phyloP scores from a whole-genome alignment of 2,797 vertebrate genomes.

The Hydrocynus forskahlii region DNA sequence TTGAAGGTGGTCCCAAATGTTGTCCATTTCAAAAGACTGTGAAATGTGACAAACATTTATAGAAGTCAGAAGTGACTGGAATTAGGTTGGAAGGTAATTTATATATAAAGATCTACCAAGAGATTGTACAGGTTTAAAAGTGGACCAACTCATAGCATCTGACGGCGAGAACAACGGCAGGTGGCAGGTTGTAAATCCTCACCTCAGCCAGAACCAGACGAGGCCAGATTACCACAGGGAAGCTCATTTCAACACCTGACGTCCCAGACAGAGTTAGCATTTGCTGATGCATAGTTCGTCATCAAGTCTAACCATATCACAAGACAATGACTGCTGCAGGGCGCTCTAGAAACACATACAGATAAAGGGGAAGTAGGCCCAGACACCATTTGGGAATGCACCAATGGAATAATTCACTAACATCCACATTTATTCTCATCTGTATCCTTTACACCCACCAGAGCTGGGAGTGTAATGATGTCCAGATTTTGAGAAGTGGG shows the following conservation, averaged over 20 bases:
- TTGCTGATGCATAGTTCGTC: constrained; percentile 16
- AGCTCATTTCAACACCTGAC: constrained; percentile 33
- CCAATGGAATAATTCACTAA: neutral
- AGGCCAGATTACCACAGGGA: neutral
- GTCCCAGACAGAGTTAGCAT: constrained; percentile 10
- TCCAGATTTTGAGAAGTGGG: neutral
- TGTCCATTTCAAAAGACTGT: too few species aligned
- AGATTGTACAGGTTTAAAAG: neutral
- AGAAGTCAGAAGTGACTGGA: too few species aligned
- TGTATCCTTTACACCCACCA: neutral
- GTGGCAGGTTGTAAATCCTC: neutral
- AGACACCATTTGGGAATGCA: constrained; percentile 4
- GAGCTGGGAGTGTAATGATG: neutral
- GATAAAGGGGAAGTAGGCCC: constrained; percentile 25
- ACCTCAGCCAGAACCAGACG: neutral
- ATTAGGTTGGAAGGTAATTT: neutral
- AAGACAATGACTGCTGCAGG: constrained; percentile 1
- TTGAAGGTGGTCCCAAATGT: too few species aligned
- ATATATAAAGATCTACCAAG: too few species aligned
- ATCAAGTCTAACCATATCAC: constrained; percentile 14
- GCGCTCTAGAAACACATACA: neutral
- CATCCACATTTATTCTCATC: neutral
- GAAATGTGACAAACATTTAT: too few species aligned
- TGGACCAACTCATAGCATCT: too few species aligned
- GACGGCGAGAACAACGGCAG: neutral